Conservation (phyloP, 2,113 vertebrate species). For the Tonatia bakeri region DNA sequence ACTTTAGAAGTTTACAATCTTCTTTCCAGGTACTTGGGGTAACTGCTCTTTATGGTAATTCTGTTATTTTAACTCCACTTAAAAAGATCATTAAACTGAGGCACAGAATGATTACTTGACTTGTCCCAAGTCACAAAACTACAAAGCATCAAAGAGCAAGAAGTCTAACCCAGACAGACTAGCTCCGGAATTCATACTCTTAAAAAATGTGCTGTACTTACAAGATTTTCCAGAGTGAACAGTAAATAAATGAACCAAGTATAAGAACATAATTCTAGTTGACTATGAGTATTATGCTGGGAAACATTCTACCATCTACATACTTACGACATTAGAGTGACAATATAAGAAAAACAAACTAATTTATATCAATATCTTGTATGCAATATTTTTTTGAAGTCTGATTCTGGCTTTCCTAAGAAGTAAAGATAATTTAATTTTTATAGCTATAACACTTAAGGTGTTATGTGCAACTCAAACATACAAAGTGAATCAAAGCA, state of each 20-base stretch:
- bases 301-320: neutral
- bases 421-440: neutral
- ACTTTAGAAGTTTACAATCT: neutral
- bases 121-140: neutral
- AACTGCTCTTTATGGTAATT: neutral
- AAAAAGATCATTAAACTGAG: neutral
- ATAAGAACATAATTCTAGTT: neutral
- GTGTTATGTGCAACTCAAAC: neutral
- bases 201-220: neutral
- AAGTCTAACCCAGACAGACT: neutral
- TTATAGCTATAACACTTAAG: neutral
- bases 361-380: neutral
- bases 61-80: neutral
- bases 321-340: neutral
- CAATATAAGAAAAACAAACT: neutral
- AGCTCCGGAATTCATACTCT: neutral
- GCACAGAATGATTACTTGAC: neutral
- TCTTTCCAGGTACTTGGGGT: neutral
- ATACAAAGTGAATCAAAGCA: neutral
- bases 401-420: neutral
- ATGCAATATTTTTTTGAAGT: neutral
- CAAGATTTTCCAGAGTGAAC: neutral
- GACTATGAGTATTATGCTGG: neutral
- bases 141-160: neutral
- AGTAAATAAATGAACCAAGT: neutral